Evolutionary conservation across 2,888 invertebrate genomes (phyloP), one percentile per base, ranked within the genome.

Genomic region (Caprella mutica): DNA sequence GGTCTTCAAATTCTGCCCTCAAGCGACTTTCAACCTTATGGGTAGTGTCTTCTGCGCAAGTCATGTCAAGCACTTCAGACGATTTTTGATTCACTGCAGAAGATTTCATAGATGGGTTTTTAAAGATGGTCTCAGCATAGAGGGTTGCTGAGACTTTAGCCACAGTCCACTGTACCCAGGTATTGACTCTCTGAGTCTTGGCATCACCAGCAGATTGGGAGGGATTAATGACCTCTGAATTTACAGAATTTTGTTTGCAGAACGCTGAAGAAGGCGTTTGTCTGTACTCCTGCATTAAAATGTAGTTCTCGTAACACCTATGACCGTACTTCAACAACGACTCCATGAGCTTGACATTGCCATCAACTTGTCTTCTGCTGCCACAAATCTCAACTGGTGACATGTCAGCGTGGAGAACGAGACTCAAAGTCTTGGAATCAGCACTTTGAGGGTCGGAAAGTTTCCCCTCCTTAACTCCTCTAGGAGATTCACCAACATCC

Each of bases 161-260:
- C 38, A 92, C 78, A 1, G 92, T 90, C 84, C 89, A 89, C 75
- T 93, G 93, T 63, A 89, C 78, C 83, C 89, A 90, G 33, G 56
- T 53, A 5, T 60, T 60, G 5, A 64, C 55, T 8, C 23, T 17
- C 12, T 35, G 43, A 1, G 53, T 40, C 24, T n/a, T n/a, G n/a
- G n/a, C n/a, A n/a, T n/a, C n/a, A n/a, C n/a, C n/a, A n/a, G n/a
- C n/a, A n/a, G n/a, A n/a, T n/a, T n/a, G n/a, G n/a, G n/a, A n/a
- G n/a, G n/a, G n/a, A n/a, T n/a, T n/a, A n/a, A n/a, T n/a, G n/a
- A n/a, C n/a, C n/a, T n/a, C n/a, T n/a, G n/a, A n/a, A n/a, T n/a
- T n/a, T n/a, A n/a, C n/a, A n/a, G n/a, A n/a, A n/a, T n/a, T n/a
- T n/a, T n/a, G n/a, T n/a, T n/a, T n/a, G n/a, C n/a, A n/a, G n/a